Evolutionary conservation across 1,140 invertebrate species (phyloP), one percentile per base, ranked within the genome.

Genomic region (Muscidifurax raptorellus): DNA sequence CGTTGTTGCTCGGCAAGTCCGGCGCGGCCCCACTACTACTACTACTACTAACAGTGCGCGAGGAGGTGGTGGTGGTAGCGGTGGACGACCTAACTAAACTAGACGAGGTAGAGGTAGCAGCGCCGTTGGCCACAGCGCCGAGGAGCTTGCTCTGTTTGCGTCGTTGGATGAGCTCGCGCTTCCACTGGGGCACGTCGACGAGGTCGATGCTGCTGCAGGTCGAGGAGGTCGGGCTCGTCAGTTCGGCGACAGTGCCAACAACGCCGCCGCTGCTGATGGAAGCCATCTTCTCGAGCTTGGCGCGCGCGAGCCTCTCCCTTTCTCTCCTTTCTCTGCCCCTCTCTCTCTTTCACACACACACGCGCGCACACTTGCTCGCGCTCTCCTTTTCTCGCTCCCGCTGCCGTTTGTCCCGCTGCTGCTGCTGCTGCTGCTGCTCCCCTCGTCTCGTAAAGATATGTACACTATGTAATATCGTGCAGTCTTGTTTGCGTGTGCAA

Each of bases 141-240:
- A 87, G 84, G 27, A 88, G 87, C 81, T 90, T 90, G 78, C 84
- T 90, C 66, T 93, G 91, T 89, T 93, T 89, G 47, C 95, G 94
- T 77, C 95, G 94, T 90, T 95, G 94, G 87, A 96, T 95, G 87
- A 96, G 93, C 90, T 96, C 96, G 85, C 95, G 94, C 89, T 96
- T 96, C 96, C 96, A 96, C 90, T 96, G 95, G 52, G 96, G 92
- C 84, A 92, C 89, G 66, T 82, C 85, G 85, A 79, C 87, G 85
- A 81, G 87, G 74, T 78, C 74, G 80, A 74, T 69, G 79, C 81
- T 85, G 82, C 27, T 47, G 44, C 52, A 12, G 18, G 25, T 44
- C 36, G 44, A 64, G 67, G 44, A 59, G 32, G 52, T 28, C 36
- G 15, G 25, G 7, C 52, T 59, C 52, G 52, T 9, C 18, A 59